phyloP scores from a whole-genome alignment of 2,797 vertebrate species.

The Etheostoma perlongum region DNA sequence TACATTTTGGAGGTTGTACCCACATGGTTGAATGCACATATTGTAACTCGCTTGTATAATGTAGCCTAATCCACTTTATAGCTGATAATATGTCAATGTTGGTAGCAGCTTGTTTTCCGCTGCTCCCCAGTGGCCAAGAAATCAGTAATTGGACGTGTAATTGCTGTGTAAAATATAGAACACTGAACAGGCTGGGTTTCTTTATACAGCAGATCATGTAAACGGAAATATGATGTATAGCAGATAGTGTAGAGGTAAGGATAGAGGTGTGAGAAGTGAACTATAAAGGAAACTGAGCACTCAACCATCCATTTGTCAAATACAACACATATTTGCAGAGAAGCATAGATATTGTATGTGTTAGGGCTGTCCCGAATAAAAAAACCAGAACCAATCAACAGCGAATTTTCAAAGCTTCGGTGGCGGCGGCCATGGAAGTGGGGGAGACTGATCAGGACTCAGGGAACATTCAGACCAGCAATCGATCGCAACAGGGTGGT shows the following conservation, averaged over 20 bases:
- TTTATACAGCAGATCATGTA: background rate
- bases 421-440: no score
- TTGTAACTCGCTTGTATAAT: background rate
- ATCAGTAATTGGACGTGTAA: slow-evolving; percentile 6
- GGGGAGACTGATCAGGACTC: no score
- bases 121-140: background rate
- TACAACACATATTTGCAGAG: no score
- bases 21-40: background rate
- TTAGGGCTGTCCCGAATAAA: no score
- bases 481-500: no score
- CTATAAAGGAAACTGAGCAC: background rate
- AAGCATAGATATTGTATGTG: background rate
- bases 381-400: no score
- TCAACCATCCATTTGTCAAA: background rate
- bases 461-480: no score
- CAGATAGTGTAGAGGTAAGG: slow-evolving; percentile 3
- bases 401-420: no score
- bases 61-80: slow-evolving; percentile 6
- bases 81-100: slow-evolving; percentile 19
- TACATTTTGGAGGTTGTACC: background rate
- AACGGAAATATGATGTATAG: background rate
- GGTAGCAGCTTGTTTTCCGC: background rate
- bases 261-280: slow-evolving; percentile 27
- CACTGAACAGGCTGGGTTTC: background rate
- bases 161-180: background rate